Evolutionary conservation across 92 coral and sea anemone genomes (phyloP).

Genomic region (Phenganax stokvisi): DNA sequence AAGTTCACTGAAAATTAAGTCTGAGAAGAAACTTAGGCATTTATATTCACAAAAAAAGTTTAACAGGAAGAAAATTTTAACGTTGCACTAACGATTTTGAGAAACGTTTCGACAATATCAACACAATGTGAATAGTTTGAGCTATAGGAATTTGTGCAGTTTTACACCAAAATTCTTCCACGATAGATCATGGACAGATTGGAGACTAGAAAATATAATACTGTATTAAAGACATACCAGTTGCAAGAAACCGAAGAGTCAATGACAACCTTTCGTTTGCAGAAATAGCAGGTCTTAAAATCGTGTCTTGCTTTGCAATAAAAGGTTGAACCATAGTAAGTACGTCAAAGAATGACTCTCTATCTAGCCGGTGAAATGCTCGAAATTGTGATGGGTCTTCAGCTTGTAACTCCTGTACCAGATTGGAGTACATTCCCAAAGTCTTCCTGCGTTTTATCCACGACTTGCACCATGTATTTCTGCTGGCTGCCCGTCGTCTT

Average conservation of each 20-base stretch:
- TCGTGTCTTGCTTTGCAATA: background rate
- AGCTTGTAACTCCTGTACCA: background rate
- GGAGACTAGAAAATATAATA: background rate
- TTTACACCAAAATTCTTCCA: too few relatives aligned
- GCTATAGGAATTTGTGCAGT: too few relatives aligned
- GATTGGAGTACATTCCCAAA: background rate
- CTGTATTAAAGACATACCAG: background rate
- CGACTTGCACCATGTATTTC: background rate
- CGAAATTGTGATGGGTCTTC: slow-evolving; percentile 2
- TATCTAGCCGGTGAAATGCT: background rate
- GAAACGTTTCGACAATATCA: too few relatives aligned
- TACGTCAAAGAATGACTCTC: background rate
- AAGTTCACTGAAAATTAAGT: too few relatives aligned
- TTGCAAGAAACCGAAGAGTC: slow-evolving; percentile 1
- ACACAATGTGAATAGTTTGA: too few relatives aligned
- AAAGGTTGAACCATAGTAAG: background rate
- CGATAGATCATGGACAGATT: too few relatives aligned
- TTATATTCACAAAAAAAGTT: too few relatives aligned
- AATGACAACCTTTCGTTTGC: background rate
- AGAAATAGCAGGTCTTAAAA: background rate
- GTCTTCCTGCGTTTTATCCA: background rate
- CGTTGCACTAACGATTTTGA: too few relatives aligned
- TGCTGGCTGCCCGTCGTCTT: too few relatives aligned
- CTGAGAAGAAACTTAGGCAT: too few relatives aligned
- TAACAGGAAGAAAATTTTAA: too few relatives aligned